Conservation (phyloP, 2,797 vertebrate genomes). For the Peromyscus attwateri region DNA sequence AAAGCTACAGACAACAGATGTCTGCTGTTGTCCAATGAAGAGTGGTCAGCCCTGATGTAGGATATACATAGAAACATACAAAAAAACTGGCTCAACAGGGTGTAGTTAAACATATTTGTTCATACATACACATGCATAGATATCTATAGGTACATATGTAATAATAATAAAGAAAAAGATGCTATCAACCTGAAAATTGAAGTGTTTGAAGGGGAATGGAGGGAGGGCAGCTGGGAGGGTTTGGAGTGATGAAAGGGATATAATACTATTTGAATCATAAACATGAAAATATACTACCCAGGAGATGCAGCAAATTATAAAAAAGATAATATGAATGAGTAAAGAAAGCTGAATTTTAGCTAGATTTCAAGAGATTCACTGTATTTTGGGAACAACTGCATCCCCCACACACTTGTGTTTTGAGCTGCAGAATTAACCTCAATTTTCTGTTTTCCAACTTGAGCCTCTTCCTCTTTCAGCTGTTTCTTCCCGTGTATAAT, state of each 20-base stretch:
- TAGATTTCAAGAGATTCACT: not conserved
- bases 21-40: not conserved
- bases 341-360: not conserved
- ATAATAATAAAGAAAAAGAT: not conserved
- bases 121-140: not conserved
- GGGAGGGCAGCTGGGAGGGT: rapidly evolving
- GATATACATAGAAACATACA: not conserved
- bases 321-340: not conserved
- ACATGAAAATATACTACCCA: not conserved
- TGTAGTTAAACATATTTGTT: not conserved
- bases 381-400: not conserved
- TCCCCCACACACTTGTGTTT: not conserved
- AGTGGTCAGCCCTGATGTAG: not conserved
- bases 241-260: not conserved
- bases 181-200: not conserved
- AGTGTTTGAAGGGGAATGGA: not conserved
- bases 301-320: not conserved
- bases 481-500: not conserved
- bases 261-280: not conserved
- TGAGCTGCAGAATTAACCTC: not conserved
- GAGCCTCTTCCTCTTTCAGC: not conserved
- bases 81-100: rapidly evolving
- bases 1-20: not conserved
- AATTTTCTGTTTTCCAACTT: not conserved
- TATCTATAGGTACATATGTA: not conserved